These are phyloP conservation scores for Euzetes globulus DNA, from an alignment of 2,888 invertebrate genomes.

Conservation along the genomic window DNA sequence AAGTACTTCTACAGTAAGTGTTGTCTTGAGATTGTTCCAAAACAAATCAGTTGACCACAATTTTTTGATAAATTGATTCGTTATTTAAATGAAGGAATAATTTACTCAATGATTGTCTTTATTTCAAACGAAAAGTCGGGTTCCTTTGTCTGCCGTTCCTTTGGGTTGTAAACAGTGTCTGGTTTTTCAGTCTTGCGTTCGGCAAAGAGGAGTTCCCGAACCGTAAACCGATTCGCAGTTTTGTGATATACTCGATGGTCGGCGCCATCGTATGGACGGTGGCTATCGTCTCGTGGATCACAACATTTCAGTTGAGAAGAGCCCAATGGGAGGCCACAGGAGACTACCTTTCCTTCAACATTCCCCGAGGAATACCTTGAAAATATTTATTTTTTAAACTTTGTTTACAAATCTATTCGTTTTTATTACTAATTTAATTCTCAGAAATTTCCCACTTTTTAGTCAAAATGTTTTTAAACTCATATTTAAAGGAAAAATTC, in stretches of 20 bases:
- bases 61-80: not conserved
- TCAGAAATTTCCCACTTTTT: no score
- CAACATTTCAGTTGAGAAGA: slow-evolving; percentile 35
- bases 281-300: slow-evolving; percentile 30
- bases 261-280: slow-evolving; percentile 31
- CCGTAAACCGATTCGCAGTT: slow-evolving; percentile 11
- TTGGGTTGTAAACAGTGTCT: slow-evolving; percentile 36
- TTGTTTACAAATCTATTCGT: no score
- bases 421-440: no score
- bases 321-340: slow-evolving; percentile 33
- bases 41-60: not conserved
- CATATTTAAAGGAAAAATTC: no score
- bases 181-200: slow-evolving; percentile 35
- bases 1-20: slow-evolving; percentile 34
- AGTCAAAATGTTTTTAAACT: no score
- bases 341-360: slow-evolving; percentile 36
- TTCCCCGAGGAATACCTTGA: slow-evolving; percentile 35
- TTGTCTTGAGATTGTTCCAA: not conserved
- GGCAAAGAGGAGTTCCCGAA: not conserved
- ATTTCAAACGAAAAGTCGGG: no score
- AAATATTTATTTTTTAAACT: no score
- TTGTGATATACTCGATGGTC: slow-evolving; percentile 30
- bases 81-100: no score
- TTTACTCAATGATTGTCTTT: not conserved
- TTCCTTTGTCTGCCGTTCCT: slow-evolving; percentile 34